Conservation (phyloP, 2,888 invertebrate species). For the Erebia ligea region DNA sequence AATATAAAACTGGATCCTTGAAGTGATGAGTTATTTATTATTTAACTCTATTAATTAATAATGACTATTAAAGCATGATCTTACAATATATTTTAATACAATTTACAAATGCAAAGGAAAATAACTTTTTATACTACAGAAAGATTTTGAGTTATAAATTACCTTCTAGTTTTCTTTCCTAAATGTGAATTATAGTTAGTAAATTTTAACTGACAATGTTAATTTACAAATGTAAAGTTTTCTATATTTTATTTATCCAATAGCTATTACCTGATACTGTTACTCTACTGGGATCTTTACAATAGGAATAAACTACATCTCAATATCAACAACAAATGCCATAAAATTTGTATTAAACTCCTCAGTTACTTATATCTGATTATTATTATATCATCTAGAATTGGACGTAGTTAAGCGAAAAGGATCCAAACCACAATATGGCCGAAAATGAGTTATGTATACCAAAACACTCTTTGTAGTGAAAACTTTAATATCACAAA, state of each 20-base stretch:
- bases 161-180: background rate
- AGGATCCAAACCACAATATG: too few species aligned
- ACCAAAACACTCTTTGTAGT: too few species aligned
- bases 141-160: background rate
- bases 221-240: background rate
- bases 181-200: slow-evolving; percentile 1
- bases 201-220: background rate
- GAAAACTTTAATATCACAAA: too few species aligned
- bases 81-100: slow-evolving; percentile 9
- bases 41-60: background rate
- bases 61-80: slow-evolving; percentile 10
- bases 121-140: background rate
- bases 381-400: slow-evolving; percentile 35
- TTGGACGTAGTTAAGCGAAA: too few species aligned
- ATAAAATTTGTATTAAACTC: slow-evolving; percentile 7
- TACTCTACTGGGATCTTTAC: slow-evolving; percentile 29
- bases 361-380: slow-evolving; percentile 39
- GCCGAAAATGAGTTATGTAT: too few species aligned
- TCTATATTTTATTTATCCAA: background rate
- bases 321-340: slow-evolving; percentile 35
- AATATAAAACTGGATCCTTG: background rate
- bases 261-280: slow-evolving; percentile 13
- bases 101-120: slow-evolving; percentile 14
- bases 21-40: background rate
- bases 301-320: slow-evolving; percentile 28